These are phyloP conservation scores for Thryonomys swinderianus DNA, from an alignment of 2,113 vertebrate species.

Conservation along the genomic window DNA sequence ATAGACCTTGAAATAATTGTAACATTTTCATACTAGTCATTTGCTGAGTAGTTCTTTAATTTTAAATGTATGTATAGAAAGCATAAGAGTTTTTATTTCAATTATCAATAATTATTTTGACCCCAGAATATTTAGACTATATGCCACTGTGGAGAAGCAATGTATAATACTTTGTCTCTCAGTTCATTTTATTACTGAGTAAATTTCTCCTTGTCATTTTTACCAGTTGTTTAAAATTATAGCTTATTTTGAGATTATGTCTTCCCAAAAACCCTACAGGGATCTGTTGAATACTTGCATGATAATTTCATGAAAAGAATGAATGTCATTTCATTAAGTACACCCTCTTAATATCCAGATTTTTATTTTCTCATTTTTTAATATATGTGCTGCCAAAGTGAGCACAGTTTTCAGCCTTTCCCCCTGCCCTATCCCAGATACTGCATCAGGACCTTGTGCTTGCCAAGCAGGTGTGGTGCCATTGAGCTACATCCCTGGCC, in stretches of 20 bases:
- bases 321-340: not conserved
- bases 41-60: not conserved
- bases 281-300: not conserved
- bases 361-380: not conserved
- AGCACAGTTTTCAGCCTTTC: too few relatives aligned
- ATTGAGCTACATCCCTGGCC: too few relatives aligned
- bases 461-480: too few relatives aligned
- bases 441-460: too few relatives aligned
- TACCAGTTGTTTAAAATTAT: not conserved
- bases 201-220: conserved; percentile 46
- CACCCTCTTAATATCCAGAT: not conserved
- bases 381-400: too few relatives aligned
- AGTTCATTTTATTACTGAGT: not conserved
- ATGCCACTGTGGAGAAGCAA: conserved; percentile 9
- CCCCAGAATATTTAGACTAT: not conserved
- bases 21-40: conserved; percentile 4
- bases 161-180: not conserved
- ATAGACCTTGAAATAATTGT: not conserved
- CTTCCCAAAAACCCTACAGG: not conserved
- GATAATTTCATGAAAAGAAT: not conserved
- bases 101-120: not conserved
- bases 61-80: not conserved
- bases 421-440: too few relatives aligned
- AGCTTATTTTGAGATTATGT: not conserved
- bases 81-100: not conserved